Evolutionary conservation across 2,113 vertebrate genomes (phyloP), one percentile per base, ranked within the genome.

Genomic region (Thermophis baileyi): DNA sequence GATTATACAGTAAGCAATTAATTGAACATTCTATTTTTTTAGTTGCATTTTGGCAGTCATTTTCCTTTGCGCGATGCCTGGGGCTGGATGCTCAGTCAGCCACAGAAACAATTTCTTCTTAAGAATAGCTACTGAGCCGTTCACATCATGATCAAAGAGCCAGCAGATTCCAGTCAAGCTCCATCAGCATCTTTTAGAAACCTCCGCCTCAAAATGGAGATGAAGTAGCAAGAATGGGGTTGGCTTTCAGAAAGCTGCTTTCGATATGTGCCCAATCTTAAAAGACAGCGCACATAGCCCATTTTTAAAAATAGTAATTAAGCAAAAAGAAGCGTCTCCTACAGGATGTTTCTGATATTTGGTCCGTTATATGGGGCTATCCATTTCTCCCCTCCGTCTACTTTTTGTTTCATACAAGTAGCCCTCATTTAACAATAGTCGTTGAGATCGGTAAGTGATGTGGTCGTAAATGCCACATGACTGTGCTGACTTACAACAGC

Each of bases 1-100:
- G 16, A 40, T 40, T 40, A 20, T 18, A 3, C 16, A 40, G 69
- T 91, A 93, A 88, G 93, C 93, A 95, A 94, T 95, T 93, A 91
- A 63, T 88, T 89, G 96, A 94, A 93, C 89, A 85, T 92, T 92
- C 74, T 89, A 88, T 24, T 57, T 24, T 49, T n/a, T 20, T 25
- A 63, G 27, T 90, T 89, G 27, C 12, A 30, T 35, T 47, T 18
- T 88, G 91, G 90, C 94, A 93, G 90, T 88, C 35, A 0, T 74
- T 81, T 81, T 40, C 16, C n/a, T 81, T 81, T 40, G n/a, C n/a
- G 18, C 1, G 6, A 40, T 81, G 69, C 16, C 69, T 20, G 16
- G 69, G 69, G 69, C 6, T 81, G n/a, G n/a, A 16, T 35, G 69
- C n/a, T 2, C n/a, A 81, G 16, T 20, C n/a, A 20, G 16, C 69